A percentile compares a stretch with the other conserved stretches of the same genome.
Evolutionary conservation across 2,113 vertebrate species (phyloP).

Genomic region (Conger conger): DNA sequence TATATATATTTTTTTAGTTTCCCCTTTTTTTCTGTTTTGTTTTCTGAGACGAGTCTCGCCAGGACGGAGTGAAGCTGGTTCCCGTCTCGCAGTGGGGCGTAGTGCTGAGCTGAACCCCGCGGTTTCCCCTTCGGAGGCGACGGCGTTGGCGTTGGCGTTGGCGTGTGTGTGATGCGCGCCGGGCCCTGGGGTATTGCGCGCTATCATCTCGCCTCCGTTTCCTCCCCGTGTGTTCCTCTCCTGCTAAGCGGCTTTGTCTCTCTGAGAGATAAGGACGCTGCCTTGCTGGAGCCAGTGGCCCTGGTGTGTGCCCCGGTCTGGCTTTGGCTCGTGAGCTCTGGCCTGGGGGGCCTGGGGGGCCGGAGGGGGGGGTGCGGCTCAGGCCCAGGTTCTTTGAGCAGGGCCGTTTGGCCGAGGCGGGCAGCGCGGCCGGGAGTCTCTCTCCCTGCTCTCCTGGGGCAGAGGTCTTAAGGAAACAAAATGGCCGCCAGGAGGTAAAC

Average conservation of each 20-base stretch:
- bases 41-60: background rate
- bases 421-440: background rate
- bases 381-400: conserved; percentile 5
- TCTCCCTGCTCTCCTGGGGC: background rate
- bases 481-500: background rate
- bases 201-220: background rate
- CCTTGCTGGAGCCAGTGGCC: background rate
- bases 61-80: background rate
- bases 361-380: too few species aligned
- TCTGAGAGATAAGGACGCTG: conserved; percentile 4
- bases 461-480: conserved; percentile 12
- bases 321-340: background rate
- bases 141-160: background rate
- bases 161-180: too few species aligned
- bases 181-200: background rate
- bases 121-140: background rate
- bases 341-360: background rate
- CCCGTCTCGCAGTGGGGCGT: background rate
- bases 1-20: background rate
- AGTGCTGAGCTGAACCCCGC: background rate
- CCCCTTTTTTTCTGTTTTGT: background rate
- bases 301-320: background rate
- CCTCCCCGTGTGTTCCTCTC: background rate
- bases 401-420: background rate
- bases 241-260: background rate